Conservation (phyloP, 2,888 invertebrate genomes). For the Hypercompe scribonia region DNA sequence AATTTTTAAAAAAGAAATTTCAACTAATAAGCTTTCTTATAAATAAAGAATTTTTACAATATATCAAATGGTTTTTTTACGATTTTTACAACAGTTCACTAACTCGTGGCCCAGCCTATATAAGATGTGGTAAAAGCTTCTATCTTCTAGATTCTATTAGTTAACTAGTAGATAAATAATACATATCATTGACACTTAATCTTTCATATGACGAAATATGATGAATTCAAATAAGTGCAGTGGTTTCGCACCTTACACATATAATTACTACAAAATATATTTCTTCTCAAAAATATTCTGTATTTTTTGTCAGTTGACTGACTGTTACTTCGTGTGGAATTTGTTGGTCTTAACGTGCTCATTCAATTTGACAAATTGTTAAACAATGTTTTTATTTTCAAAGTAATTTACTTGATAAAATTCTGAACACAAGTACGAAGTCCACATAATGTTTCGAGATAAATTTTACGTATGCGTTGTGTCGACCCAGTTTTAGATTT, state of each 20-base stretch:
- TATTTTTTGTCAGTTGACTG: neutral
- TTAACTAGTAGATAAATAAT: too few species aligned
- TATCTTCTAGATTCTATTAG: neutral
- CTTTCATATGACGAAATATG: neutral
- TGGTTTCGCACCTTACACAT: neutral
- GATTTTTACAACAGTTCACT: too few species aligned
- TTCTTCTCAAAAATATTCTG: neutral
- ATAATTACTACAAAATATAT: neutral
- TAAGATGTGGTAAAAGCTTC: neutral
- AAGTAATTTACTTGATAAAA: neutral
- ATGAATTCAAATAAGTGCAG: neutral
- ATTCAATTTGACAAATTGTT: too few species aligned
- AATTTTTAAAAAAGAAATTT: too few species aligned
- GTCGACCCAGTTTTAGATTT: constrained; percentile 19
- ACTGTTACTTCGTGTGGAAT: neutral
- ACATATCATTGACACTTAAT: too few species aligned
- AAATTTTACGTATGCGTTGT: neutral
- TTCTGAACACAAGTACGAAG: neutral
- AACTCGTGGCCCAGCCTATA: too few species aligned
- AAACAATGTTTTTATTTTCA: neutral
- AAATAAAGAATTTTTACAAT: too few species aligned
- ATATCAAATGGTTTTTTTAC: too few species aligned
- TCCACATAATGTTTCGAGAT: constrained; percentile 2
- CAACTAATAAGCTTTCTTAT: too few species aligned
- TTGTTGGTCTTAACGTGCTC: neutral